Evolutionary conservation across 2,888 invertebrate species (phyloP), one percentile per base, ranked within the genome.

Genomic region (Pterostichus niger): DNA sequence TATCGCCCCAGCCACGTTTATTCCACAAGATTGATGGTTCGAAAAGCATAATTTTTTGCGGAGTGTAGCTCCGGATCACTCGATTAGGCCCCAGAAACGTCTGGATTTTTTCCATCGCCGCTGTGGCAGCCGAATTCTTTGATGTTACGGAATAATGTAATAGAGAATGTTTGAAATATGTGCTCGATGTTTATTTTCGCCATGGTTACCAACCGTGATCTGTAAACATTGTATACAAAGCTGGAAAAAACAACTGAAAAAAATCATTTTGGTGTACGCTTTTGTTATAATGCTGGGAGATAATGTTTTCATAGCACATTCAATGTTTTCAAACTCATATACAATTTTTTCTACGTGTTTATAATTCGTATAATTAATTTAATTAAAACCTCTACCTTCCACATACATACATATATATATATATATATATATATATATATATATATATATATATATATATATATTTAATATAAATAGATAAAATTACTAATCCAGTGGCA

Each of bases 1-100:
- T 59, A 59, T 59, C 59, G 59, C 4, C 59, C 7, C 31, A 9
- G 9, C 9, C 59, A 11, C 59, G 31, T 2, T 64, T 64, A 64
- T 64, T 64, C 64, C 33, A n/a, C 54, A 76, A 76, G 76, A 76
- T 76, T 76, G 76, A 76, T 76, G 76, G 56, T 15, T 76, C 7
- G 56, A 56, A 40, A 33, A 56, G 76, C 15, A 76, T 76, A 76
- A 76, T 76, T 76, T 76, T 76, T 76, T 76, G 54, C 56, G 11
- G 24, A n/a, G 33, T 17, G 17, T 33, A 24, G 76, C 13, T 54
- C n/a, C 24, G 52, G 54, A 76, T 76, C 76, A 76, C 76, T 76
- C 76, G 76, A 76, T 76, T 76, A 76, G 76, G 76, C 76, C 33
- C 9, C 17, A 13, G 71, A 71, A 71, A 46, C n/a, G 71, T 71